Evolutionary conservation across 2,113 vertebrate species (phyloP).

Genomic region (Malaclemys terrapin): DNA sequence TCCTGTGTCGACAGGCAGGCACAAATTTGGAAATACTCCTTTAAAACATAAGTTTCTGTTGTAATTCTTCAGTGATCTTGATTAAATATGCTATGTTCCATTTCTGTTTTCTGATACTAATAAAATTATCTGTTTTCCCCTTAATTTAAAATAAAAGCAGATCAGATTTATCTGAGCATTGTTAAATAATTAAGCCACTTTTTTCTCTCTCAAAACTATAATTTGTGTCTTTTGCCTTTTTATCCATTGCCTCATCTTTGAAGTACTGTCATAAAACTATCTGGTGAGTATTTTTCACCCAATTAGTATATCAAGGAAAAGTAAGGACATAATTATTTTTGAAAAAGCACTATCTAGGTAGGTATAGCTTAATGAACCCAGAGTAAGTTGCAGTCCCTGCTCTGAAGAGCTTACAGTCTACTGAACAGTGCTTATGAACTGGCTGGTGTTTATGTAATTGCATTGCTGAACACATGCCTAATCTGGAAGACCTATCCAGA

Average conservation of each 20-base stretch:
- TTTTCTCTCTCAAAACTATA: neutral
- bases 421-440: neutral
- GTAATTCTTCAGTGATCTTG: neutral
- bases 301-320: neutral
- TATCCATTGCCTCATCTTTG: neutral
- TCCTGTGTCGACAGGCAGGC: neutral
- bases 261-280: neutral
- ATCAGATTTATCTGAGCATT: neutral
- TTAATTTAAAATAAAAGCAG: neutral
- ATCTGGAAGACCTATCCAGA: constrained; percentile 49
- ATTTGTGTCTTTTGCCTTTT: neutral
- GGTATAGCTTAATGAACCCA: neutral
- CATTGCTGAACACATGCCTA: constrained; percentile 49
- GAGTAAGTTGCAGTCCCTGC: neutral
- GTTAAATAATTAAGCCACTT: neutral
- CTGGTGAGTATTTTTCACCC: neutral
- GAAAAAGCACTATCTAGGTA: neutral
- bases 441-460: constrained; percentile 15
- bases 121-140: neutral
- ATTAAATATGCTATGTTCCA: neutral
- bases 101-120: neutral
- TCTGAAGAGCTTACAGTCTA: neutral
- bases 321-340: neutral
- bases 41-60: neutral
- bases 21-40: neutral